phyloP scores from a whole-genome alignment of 2,797 vertebrate species.

The Clarias pachynema region DNA sequence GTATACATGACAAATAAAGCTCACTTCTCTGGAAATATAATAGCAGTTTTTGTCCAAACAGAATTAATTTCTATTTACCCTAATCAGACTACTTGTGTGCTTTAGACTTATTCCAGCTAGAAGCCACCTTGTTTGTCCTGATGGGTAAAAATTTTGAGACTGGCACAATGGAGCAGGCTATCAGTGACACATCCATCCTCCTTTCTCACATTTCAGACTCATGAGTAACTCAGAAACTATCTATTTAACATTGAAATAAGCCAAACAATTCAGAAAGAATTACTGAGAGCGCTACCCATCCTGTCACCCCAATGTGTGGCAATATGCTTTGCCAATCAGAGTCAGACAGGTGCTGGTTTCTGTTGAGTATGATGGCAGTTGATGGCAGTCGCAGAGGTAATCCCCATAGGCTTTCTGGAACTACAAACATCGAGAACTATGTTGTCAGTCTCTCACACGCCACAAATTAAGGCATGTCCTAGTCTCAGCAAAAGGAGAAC shows the following conservation, averaged over 20 bases:
- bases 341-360: conserved; percentile 2
- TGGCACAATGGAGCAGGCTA: neutral
- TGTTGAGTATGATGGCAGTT: conserved; percentile 1
- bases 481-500: neutral
- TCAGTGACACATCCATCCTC: neutral
- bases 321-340: conserved; percentile 51
- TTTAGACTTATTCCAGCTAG: neutral
- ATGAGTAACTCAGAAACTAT: conserved; percentile 13
- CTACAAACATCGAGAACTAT: conserved; percentile 1
- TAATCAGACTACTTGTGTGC: neutral
- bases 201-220: neutral
- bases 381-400: neutral
- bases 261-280: neutral
- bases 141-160: neutral
- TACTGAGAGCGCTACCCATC: neutral
- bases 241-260: neutral
- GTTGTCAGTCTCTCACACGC: conserved; percentile 5
- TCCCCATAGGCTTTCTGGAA: conserved; percentile 9
- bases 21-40: neutral
- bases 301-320: neutral
- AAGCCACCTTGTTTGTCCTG: neutral
- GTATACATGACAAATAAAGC: too few species aligned
- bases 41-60: neutral
- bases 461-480: neutral
- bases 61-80: neutral